Evolutionary conservation across 1,140 invertebrate species (phyloP), one percentile per base, ranked within the genome.

Genomic region (Meloidogyne hapla): DNA sequence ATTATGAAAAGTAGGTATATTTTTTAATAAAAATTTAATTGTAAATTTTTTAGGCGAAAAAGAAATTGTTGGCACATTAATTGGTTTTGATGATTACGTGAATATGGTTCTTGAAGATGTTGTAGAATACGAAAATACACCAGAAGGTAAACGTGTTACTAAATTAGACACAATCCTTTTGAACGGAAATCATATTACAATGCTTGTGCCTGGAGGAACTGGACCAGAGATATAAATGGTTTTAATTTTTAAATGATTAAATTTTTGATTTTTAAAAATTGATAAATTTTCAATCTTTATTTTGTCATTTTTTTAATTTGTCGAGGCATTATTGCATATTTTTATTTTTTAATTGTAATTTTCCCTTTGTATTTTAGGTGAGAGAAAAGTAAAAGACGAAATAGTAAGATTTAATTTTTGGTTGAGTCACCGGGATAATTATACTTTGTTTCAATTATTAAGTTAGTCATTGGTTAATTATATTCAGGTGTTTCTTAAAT

Each of bases 1-100:
- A 96, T 99, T 61, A 98, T 99, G 96, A 99, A 98, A 89, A 96
- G 96, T 88, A 96, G 97, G 89, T 96, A 99, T 91, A 95, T 99
- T 86, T 48, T 40, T 69, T 21, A 26, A 8, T n/a, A 68, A 40
- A 40, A 21, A n/a, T n/a, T 10, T 67, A 21, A 25, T 42, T 42
- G 13, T 42, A 10, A 9, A 10, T 13, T 69, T 26, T 26, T 26
- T 98, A 89, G 96, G 96, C 88, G 96, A 99, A 85, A 98, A 97
- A 89, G 96, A 99, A 91, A 95, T 99, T 86, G 94, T 99, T 15
- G 97, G 97, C 74, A 98, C 95, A 0, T 88, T 99, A 23, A 89
- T 94, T 76, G 97, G 97, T 10, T 99, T 99, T 89, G 96, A 99
- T 89, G 96, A 98, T 89, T 99, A 97, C 89, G 97, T 99, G 18